Base-by-base conservation (phyloP, 2,888 invertebrate genomes). In the Eudemis profundana region DNA sequence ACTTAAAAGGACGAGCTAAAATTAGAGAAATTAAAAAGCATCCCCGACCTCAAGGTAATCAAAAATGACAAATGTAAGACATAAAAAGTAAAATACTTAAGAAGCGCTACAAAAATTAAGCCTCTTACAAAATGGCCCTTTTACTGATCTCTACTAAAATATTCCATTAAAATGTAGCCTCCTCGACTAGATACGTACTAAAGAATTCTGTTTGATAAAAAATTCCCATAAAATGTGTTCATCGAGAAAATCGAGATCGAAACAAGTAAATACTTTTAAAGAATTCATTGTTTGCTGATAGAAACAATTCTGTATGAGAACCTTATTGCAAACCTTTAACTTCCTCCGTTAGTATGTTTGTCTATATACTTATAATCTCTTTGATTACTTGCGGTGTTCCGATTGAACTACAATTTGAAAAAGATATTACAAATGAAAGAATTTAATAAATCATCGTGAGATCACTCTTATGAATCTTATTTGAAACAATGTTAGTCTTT, bases 121-220 rank as follows among this genome's bases (percentile, higher is more conserved):
- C 49, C 63, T 49, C 23, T 42, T 44, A 44, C 49, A 36, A 42
- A 63, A 57, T 27, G 33, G 57, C 50, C 42, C 21, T 63, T 57
- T 23, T 21, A 40, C 54, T 62, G 46, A 62, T 56, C 36, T 33
- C 63, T 42, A 23, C 42, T 63, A 42, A 50, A 57, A 57, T 63
- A 50, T 63, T 63, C 42, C 57, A 63, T 57, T 63, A 57, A 63
- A 57, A 27, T 40, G 23, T 54, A 62, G 33, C 56, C 49, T 49
- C 42, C 50, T 57, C 17, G 12, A 38, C 49, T 36, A 36, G 17
- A 38, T 42, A 17, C n/a, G 38, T 56, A 63, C 63, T 49, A 63
- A 42, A 50, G 42, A 63, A 56, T 49, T 56, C 62, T 42, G 49
- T 49, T 63, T 56, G 49, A 42, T 40, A 40, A 40, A 47, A 33